A percentile compares a stretch with the other conserved stretches of the same genome.
phyloP scores from a whole-genome alignment of 1,140 invertebrate species.

The Zaprionus gabonicus region DNA sequence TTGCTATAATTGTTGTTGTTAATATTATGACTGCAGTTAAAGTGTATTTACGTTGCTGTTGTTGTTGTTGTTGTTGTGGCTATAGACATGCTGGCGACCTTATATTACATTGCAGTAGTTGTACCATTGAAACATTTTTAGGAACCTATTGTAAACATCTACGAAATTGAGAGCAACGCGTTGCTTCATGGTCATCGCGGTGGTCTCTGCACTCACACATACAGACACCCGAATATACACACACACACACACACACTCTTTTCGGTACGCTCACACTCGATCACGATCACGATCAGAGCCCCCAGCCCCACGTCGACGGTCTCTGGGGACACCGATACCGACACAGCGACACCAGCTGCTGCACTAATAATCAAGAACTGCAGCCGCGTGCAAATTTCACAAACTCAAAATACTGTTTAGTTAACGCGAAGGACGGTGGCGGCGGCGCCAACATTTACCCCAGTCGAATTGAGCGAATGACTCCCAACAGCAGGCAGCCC shows the following conservation, averaged over 20 bases:
- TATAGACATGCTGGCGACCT: slow-evolving; percentile 27
- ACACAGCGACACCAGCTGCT: slow-evolving; percentile 29
- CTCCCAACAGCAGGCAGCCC: slow-evolving; percentile 19
- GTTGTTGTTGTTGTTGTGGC: slow-evolving; percentile 15
- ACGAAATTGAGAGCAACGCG: slow-evolving; percentile 66
- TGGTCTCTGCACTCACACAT: slow-evolving; percentile 40
- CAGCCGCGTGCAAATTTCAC: slow-evolving; percentile 29
- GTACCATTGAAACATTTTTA: slow-evolving; percentile 51
- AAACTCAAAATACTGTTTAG: slow-evolving; percentile 19
- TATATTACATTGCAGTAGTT: slow-evolving; percentile 36
- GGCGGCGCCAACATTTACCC: slow-evolving; percentile 27
- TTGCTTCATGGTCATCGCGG: slow-evolving; percentile 66
- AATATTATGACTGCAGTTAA: slow-evolving; percentile 20
- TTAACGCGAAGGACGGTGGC: slow-evolving; percentile 23
- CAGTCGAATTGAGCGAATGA: slow-evolving; percentile 10
- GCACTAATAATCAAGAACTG: slow-evolving; percentile 37
- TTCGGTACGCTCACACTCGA: slow-evolving; percentile 15
- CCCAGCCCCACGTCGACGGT: slow-evolving; percentile 44
- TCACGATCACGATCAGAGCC: slow-evolving; percentile 44
- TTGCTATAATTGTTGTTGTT: slow-evolving; percentile 13
- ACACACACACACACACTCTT: background rate
- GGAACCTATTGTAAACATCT: slow-evolving; percentile 70
- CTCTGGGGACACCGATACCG: slow-evolving; percentile 3
- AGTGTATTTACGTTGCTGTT: slow-evolving; percentile 4
- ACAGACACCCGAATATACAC: background rate